Base-by-base conservation (phyloP, 1,140 invertebrate genomes). In the Aphelenchoides avenae region DNA sequence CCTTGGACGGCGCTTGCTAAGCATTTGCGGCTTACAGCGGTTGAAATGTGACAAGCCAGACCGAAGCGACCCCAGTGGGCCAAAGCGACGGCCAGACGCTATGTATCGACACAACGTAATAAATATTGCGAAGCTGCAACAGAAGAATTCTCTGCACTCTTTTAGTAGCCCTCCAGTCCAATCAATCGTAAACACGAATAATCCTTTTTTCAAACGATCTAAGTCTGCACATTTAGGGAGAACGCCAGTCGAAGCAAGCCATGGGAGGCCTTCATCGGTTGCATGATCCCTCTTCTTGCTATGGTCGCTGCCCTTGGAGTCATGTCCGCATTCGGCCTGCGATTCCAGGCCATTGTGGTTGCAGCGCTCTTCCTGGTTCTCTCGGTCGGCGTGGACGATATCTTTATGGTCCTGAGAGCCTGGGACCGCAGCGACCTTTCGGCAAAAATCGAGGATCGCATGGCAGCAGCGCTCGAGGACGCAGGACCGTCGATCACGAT, bases 401-500 rank as follows among this genome's bases (percentile, higher is more conserved):
- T 73, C 29, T 73, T 73, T 44, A 74, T 73, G 40, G 51, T 96
- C 86, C 68, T 47, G 60, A 89, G 89, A 0, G 88, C 89, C 0
- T 93, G 89, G 88, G 81, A 89, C 50, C 54, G 62, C 24, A 52
- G 27, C 34, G 41, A 30, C 41, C 20, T 94, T 87, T 79, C 93
- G 59, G 88, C 89, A 0, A 87, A 89, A 7, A 87, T 95, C 1
- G 85, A 87, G 0, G 86, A 89, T 71, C 80, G 90, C 39, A 88
- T 94, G 85, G 89, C 86, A 0, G 80, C 85, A 40, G 89, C 88
- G 76, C 82, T 94, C 70, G 88, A 88, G 49, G 89, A 92, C 76
- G 90, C 91, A 18, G 91, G 91, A 0, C 90, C 95, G 9, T 94
- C 90, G 3, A 93, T 97, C 47, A 95, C 91, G 24, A 94, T 97